phyloP scores from a whole-genome alignment of 2,888 invertebrate species.

The Agonopterix heracliana region DNA sequence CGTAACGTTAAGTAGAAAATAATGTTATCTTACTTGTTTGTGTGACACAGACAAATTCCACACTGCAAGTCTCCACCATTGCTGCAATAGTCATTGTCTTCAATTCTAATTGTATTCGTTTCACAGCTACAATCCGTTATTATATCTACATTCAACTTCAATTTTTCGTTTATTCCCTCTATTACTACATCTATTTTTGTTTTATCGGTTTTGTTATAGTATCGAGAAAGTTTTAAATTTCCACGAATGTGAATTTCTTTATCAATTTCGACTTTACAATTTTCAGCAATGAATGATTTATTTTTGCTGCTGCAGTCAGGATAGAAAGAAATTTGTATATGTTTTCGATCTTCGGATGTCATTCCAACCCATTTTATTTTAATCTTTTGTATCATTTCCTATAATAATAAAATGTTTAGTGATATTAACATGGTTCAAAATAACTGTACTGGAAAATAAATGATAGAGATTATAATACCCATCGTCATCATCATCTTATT shows the following conservation, averaged over 20 bases:
- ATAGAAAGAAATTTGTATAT: conserved; percentile 61
- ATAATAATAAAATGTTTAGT: too few species aligned
- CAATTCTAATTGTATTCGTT: conserved; percentile 12
- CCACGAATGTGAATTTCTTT: conserved; percentile 52
- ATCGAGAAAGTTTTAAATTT: conserved; percentile 74
- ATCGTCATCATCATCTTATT: too few species aligned
- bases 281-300: conserved; percentile 2
- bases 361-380: conserved; percentile 29
- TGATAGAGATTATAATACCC: too few species aligned
- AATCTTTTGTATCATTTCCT: conserved; percentile 39
- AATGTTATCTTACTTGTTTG: conserved; percentile 2
- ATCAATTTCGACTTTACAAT: conserved; percentile 29
- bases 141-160: conserved; percentile 80
- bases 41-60: conserved; percentile 26
- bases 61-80: conserved; percentile 28
- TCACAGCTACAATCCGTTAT: conserved; percentile 84
- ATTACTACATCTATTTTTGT: conserved; percentile 79
- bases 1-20: neutral
- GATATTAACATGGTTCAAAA: too few species aligned
- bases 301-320: conserved; percentile 34
- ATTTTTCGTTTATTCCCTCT: conserved; percentile 81
- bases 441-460: too few species aligned
- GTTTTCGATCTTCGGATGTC: conserved; percentile 19
- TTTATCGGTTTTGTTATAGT: conserved; percentile 62
- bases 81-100: conserved; percentile 42